Conservation (phyloP, 23 tunicate genomes). For the Styela clava region DNA sequence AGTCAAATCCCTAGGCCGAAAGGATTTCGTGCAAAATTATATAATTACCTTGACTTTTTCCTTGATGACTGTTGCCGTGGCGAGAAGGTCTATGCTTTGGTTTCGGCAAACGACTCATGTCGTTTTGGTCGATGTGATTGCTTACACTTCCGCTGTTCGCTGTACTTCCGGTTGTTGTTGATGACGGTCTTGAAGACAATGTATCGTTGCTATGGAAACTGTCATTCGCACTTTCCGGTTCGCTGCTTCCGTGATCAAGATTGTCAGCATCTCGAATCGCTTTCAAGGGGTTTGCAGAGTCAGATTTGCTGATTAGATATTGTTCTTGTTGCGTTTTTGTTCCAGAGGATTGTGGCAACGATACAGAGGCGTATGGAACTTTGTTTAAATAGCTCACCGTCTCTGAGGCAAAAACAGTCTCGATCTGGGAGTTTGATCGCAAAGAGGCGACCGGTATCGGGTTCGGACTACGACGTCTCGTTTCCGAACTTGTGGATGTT, state of each 20-base stretch:
- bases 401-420: constrained; percentile 63
- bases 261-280: background rate
- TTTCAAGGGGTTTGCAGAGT: background rate
- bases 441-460: constrained; percentile 9
- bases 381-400: constrained; percentile 48
- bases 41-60: background rate
- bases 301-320: background rate
- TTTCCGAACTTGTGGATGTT: background rate
- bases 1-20: too few relatives aligned
- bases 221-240: constrained; percentile 4
- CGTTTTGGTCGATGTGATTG: background rate
- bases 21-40: too few relatives aligned
- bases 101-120: background rate
- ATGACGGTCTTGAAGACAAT: constrained; percentile 64
- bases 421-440: constrained; percentile 42
- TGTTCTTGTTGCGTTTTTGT: background rate
- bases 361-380: background rate
- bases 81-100: background rate
- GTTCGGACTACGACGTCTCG: background rate
- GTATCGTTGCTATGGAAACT: constrained; percentile 44
- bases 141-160: constrained; percentile 5
- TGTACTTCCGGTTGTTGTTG: constrained; percentile 56
- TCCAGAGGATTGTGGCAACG: background rate
- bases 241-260: background rate
- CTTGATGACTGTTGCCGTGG: background rate